Percentiles rank a stretch among this genome's conserved stretches.
These are phyloP conservation scores for Catharus bicknelli DNA, from an alignment of 2,113 vertebrate species.

Conservation along the genomic window DNA sequence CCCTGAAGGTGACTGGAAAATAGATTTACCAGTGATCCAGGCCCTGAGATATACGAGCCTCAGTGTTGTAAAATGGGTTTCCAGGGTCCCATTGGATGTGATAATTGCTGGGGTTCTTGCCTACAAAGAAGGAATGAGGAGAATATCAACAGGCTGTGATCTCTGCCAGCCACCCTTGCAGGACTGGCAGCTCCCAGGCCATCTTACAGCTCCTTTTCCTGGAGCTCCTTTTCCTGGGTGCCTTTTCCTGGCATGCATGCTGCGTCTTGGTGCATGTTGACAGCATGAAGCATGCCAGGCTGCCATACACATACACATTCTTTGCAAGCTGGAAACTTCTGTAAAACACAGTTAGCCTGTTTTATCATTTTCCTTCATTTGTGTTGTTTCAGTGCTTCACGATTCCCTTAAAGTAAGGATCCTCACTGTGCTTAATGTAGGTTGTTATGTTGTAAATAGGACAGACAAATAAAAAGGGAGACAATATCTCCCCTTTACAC, in stretches of 20 bases:
- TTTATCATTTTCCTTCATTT: neutral
- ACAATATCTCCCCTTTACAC: neutral
- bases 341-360: neutral
- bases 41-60: fast-evolving
- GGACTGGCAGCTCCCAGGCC: neutral
- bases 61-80: neutral
- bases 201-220: neutral
- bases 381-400: fast-evolving
- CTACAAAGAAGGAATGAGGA: neutral
- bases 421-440: neutral
- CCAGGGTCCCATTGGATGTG: neutral
- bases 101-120: neutral
- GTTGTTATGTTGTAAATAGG: neutral
- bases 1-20: neutral
- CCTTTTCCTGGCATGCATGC: neutral
- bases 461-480: neutral
- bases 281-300: fast-evolving
- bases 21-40: neutral
- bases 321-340: neutral
- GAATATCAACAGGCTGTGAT: neutral
- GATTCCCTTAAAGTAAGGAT: neutral
- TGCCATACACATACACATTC: fast-evolving
- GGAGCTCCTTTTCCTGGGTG: too few relatives aligned
- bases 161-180: neutral
- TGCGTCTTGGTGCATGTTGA: neutral